Base-by-base conservation (phyloP, 1,140 invertebrate species). In the Leptonema lineaticorne region DNA sequence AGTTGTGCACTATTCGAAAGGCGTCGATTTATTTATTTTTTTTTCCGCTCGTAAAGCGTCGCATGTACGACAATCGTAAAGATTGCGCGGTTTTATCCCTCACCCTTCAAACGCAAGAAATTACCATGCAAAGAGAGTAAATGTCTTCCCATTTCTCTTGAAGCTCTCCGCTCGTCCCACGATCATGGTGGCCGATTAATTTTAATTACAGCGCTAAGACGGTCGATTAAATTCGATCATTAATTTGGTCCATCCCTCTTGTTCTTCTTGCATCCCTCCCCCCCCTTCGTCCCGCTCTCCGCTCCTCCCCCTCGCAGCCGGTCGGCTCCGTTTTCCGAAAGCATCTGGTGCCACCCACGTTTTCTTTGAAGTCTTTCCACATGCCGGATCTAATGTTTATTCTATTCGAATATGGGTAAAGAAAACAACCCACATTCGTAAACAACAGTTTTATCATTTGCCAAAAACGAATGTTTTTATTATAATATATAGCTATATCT, bases 161-260 rank as follows among this genome's bases (percentile, higher is more conserved):
- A 6, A 60, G 65, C 57, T 60, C 53, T 56, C 37, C 30, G 57
- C 33, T 59, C 65, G 37, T 67, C 65, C 56, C 37, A 33, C 65
- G 27, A 67, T 67, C 33, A 60, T 30, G 65, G 64, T 58, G 67
- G 53, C 63, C 68, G 68, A 72, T 72, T 72, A 69, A 72, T 72
- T 72, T 72, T 72, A 69, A 72, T 72, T 72, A 72, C 64, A 68
- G 60, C 63, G 63, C 71, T 69, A 72, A 72, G 71, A 72, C 65
- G 71, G 68, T 69, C 71, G 71, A 72, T 72, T 72, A 72, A 69
- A 72, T 68, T 72, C 71, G 68, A 69, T 72, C 71, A 72, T 72
- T 72, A 72, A 72, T 72, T 69, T 68, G 53, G 58, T 68, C 67
- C 70, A 64, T 69, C 63, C 67, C 67, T 60, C 30, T n/a, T n/a